Conservation (phyloP, 2,888 invertebrate genomes). For the Perithous albicinctus region DNA sequence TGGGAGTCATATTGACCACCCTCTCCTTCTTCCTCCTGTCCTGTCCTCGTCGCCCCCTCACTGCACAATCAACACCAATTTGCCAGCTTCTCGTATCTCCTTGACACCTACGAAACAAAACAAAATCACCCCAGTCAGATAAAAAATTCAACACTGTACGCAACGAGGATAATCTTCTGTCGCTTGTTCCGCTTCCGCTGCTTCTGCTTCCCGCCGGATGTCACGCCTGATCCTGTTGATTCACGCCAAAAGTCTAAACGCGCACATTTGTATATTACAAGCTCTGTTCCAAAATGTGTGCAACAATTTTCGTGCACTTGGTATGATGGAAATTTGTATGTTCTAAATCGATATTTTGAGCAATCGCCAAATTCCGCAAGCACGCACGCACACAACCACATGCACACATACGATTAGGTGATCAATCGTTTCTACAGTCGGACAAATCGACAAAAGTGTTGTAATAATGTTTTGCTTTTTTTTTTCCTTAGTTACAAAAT, state of each 20-base stretch:
- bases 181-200: slow-evolving; percentile 14
- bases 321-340: neutral
- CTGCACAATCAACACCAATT: slow-evolving; percentile 82
- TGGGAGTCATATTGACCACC: slow-evolving; percentile 84
- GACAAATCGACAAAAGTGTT: neutral
- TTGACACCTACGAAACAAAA: slow-evolving; percentile 79
- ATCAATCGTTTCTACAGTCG: neutral
- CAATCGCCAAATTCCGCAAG: slow-evolving; percentile 6
- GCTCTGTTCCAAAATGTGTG: slow-evolving; percentile 1
- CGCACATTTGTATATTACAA: neutral
- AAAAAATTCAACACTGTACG: slow-evolving; percentile 36
- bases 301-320: neutral
- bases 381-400: slow-evolving; percentile 20
- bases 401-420: neutral
- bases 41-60: slow-evolving; percentile 80
- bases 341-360: neutral
- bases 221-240: slow-evolving; percentile 19
- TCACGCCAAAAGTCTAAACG: slow-evolving; percentile 15
- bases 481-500: neutral
- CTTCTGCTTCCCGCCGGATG: slow-evolving; percentile 20
- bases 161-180: neutral
- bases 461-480: neutral
- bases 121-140: slow-evolving; percentile 80
- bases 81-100: slow-evolving; percentile 58
- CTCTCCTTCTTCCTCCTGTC: slow-evolving; percentile 81